Conservation (phyloP, 1,140 invertebrate species). For the Bombus soroeensis region DNA sequence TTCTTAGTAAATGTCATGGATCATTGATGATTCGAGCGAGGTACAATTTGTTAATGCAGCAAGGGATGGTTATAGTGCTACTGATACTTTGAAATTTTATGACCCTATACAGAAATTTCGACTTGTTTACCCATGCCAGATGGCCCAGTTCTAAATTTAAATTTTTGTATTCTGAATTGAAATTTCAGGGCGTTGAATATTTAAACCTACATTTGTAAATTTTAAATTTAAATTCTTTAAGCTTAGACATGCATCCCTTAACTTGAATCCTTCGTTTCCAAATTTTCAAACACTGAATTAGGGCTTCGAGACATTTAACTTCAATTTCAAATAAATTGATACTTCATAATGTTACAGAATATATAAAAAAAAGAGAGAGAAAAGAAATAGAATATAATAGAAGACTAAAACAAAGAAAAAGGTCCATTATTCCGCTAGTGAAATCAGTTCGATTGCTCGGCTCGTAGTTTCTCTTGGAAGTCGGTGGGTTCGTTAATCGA, state of each 20-base stretch:
- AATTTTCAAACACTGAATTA: not conserved
- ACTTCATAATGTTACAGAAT: not conserved
- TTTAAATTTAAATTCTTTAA: not conserved
- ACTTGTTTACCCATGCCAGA: not conserved
- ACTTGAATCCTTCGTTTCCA: not conserved
- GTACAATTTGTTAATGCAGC: not conserved
- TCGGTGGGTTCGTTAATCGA: conserved; percentile 13
- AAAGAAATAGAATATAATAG: not conserved
- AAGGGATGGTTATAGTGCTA: not conserved
- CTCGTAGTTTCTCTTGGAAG: not conserved
- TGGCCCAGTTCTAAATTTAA: not conserved
- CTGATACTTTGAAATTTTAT: not conserved
- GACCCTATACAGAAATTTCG: not conserved
- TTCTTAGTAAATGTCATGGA: not conserved
- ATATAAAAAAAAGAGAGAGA: fast-evolving
- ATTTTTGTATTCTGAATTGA: not conserved
- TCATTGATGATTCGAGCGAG: not conserved
- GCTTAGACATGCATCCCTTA: too few species aligned
- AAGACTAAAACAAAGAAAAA: not conserved
- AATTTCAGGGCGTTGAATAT: not conserved
- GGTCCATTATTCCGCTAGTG: not conserved
- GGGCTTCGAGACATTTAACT: not conserved
- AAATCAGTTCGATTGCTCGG: conserved; percentile 12
- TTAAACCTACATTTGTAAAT: too few species aligned
- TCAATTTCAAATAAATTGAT: not conserved